Evolutionary conservation across 2,888 invertebrate species (phyloP).

Genomic region (Stratiomys singularior): DNA sequence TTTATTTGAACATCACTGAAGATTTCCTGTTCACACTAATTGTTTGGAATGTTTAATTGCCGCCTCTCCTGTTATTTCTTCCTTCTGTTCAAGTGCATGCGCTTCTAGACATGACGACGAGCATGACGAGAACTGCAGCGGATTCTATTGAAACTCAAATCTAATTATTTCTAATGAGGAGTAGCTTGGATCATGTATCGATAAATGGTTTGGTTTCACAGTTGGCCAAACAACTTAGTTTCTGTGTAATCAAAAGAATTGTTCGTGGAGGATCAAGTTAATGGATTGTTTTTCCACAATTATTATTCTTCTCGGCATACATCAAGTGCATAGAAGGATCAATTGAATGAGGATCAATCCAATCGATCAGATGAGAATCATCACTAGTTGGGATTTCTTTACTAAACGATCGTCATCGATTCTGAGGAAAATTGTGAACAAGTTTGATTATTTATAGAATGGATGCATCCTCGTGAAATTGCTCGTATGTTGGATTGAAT

Average conservation of each 20-base stretch:
- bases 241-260: neutral
- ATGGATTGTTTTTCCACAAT: neutral
- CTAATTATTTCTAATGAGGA: slow-evolving; percentile 25
- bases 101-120: neutral
- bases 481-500: slow-evolving; percentile 6
- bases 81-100: neutral
- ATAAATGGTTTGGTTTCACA: neutral
- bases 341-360: neutral
- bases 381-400: neutral
- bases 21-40: slow-evolving; percentile 8
- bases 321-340: neutral
- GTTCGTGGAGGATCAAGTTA: neutral
- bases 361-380: slow-evolving; percentile 17
- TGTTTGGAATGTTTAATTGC: slow-evolving; percentile 9
- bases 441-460: neutral
- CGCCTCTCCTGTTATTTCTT: neutral
- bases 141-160: slow-evolving; percentile 10
- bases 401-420: neutral
- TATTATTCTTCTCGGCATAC: neutral
- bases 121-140: neutral
- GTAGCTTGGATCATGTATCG: neutral
- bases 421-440: neutral
- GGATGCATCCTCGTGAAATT: neutral
- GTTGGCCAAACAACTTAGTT: neutral
- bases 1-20: slow-evolving; percentile 10